Evolutionary conservation across 1,140 invertebrate genomes (phyloP).

Genomic region (Charaxes varanes): DNA sequence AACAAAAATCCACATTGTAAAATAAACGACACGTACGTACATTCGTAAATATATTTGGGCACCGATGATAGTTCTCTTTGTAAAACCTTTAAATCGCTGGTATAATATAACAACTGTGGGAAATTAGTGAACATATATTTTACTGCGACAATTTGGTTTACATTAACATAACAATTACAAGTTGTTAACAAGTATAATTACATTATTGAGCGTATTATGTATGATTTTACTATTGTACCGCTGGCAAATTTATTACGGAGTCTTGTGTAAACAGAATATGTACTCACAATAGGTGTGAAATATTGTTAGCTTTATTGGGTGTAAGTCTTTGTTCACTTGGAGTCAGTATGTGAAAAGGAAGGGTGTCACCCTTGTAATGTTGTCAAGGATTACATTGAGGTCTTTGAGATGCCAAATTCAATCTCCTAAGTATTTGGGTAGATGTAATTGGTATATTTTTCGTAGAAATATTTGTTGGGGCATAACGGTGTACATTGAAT

Average conservation of each 20-base stretch:
- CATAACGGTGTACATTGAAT: no score
- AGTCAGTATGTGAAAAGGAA: constrained; percentile 26
- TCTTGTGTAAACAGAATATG: constrained; percentile 69
- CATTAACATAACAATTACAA: constrained; percentile 54
- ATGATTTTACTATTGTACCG: constrained; percentile 63
- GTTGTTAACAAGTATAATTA: constrained; percentile 47
- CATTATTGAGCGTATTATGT: constrained; percentile 52
- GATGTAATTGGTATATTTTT: no score
- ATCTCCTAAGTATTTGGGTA: constrained; percentile 5
- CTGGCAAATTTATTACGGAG: constrained; percentile 63
- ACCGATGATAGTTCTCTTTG: constrained; percentile 30
- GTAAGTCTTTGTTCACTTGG: constrained; percentile 51
- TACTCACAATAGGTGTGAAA: constrained; percentile 59
- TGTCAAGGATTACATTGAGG: constrained; percentile 16
- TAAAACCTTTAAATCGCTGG: constrained; percentile 35
- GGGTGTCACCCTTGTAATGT: constrained; percentile 27
- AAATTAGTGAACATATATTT: constrained; percentile 57
- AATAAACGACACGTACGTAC: constrained; percentile 41
- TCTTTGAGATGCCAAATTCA: constrained; percentile 17
- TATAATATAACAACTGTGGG: constrained; percentile 44
- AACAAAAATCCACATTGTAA: constrained; percentile 36
- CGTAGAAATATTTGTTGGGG: no score
- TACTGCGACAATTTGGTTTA: constrained; percentile 64
- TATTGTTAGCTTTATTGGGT: constrained; percentile 67
- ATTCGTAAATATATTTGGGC: constrained; percentile 29